phyloP scores from a whole-genome alignment of 1,140 invertebrate genomes.

The Lepidotrigona ventralis region DNA sequence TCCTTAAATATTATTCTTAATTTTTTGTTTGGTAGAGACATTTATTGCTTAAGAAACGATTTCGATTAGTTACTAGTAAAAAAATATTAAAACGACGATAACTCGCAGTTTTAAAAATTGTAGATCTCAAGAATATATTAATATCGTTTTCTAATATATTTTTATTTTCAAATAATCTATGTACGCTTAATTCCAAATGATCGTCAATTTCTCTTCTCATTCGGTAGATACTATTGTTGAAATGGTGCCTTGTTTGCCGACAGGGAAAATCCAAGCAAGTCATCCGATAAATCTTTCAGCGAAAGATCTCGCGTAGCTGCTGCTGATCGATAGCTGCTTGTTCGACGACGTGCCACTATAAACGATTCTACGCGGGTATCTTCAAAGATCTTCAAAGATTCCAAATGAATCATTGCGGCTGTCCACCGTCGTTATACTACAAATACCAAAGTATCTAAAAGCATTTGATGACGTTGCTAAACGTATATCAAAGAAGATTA shows the following conservation, averaged over 20 bases:
- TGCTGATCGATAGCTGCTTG: neutral
- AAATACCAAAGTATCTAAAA: neutral
- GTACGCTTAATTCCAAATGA: neutral
- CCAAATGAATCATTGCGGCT: conserved; percentile 8
- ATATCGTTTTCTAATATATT: no score
- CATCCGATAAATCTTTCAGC: conserved; percentile 19
- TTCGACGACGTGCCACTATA: neutral
- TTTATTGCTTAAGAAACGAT: no score
- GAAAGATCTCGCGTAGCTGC: neutral
- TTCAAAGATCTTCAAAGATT: neutral
- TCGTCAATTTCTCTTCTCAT: neutral
- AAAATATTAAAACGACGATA: no score
- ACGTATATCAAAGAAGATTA: no score
- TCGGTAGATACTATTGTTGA: neutral
- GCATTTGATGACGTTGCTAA: neutral
- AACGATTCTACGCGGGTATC: neutral
- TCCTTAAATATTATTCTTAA: neutral
- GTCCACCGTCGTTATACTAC: neutral
- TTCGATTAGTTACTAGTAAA: no score
- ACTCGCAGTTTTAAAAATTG: no score
- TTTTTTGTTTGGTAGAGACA: no score
- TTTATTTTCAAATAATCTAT: no score
- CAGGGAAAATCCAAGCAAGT: conserved; percentile 12
- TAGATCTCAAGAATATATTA: no score
- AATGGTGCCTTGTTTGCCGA: neutral